Evolutionary conservation across 2,888 invertebrate species (phyloP), one percentile per base, ranked within the genome.

Genomic region (Lasius platythorax): DNA sequence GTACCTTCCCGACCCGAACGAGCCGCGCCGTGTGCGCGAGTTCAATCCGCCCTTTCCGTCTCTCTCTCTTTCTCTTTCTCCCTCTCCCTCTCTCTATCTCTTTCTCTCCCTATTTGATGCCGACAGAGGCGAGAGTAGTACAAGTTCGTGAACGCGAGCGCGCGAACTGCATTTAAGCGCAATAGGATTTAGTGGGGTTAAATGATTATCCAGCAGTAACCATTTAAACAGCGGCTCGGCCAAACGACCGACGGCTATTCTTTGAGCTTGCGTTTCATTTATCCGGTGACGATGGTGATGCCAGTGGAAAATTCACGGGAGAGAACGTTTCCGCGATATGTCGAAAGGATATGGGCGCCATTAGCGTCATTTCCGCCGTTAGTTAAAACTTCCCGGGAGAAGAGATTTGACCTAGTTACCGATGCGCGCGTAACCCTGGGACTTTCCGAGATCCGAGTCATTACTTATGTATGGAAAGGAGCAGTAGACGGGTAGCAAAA

Each of bases 1-100:
- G 82, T 86, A 85, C 85, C 88, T 83, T 87, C 87, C 78, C 79
- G 56, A 86, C 81, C 76, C 33, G 83, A 28, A 79, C 82, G 83
- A 50, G 50, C 66, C 23, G 56, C 64, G 63, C 43, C 12, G 43
- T 33, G 68, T 67, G 78, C 75, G 68, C 61, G 63, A 61, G 74
- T 78, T 61, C 33, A 70, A 53, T 66, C 37, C 70, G 58, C 74
- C 61, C 70, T 64, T 61, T 61, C 37, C 30, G 30, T 70, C 72
- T 68, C 63, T 63, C 82, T 64, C 33, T 63, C 61, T 66, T 66
- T 74, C 43, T 33, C 58, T 67, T 53, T 50, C 73, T 79, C 30
- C 4, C 28, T 53, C 37, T 37, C 40, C 53, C 30, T 56, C 56
- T 53, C 72, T 74, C 28, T 53, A 28, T 37, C 40, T 63, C 30